Evolutionary conservation across 2,113 vertebrate genomes (phyloP).

Genomic region (Phocoena sinus): DNA sequence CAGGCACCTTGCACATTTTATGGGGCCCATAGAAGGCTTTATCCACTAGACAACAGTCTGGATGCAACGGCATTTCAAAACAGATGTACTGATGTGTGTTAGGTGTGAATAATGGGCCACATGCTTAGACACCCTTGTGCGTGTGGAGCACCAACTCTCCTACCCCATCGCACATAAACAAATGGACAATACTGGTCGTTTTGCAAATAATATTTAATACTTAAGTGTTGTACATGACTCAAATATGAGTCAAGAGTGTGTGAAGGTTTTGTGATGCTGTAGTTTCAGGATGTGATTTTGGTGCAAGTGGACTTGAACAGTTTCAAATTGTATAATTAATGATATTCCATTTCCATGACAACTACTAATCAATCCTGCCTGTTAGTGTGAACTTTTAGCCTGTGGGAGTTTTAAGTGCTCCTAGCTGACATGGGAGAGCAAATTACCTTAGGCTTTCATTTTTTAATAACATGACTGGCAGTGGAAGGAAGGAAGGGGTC

Average conservation of each 20-base stretch:
- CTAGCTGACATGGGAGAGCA: background rate
- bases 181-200: background rate
- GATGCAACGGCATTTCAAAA: background rate
- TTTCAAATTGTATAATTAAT: constrained; percentile 46
- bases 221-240: background rate
- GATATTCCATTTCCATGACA: constrained; percentile 47
- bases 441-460: constrained; percentile 1
- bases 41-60: background rate
- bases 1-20: background rate
- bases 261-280: background rate
- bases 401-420: background rate
- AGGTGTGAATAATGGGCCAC: background rate
- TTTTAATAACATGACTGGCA: background rate
- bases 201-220: background rate
- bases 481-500: background rate
- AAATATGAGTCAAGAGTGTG: background rate
- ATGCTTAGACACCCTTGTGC: background rate
- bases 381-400: constrained; percentile 36
- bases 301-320: background rate
- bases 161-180: background rate
- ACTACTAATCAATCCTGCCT: constrained; percentile 42
- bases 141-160: background rate
- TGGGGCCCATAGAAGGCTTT: background rate
- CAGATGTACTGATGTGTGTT: background rate
- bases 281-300: constrained; percentile 26